Percentiles rank a stretch among this genome's conserved stretches.
phyloP scores from a whole-genome alignment of 2,888 invertebrate species.

The Trissonchulus latispiculum region DNA sequence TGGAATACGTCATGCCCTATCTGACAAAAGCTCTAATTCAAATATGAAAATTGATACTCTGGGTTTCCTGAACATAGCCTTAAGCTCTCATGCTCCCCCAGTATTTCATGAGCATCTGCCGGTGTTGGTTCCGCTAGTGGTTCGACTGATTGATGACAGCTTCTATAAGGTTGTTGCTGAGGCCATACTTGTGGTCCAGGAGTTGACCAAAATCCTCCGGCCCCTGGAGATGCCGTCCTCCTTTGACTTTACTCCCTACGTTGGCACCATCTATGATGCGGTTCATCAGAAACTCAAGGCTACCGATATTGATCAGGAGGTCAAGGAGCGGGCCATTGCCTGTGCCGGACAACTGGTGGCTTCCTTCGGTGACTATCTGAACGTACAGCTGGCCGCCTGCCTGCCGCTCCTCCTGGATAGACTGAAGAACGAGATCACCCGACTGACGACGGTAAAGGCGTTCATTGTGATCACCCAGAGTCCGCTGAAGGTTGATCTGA shows the following conservation, averaged over 20 bases:
- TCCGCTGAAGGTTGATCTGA: conserved; percentile 69
- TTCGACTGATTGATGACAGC: conserved; percentile 78
- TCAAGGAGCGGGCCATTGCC: conserved; percentile 92
- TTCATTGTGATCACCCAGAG: conserved; percentile 49
- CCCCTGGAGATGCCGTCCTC: conserved; percentile 55
- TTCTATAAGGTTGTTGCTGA: conserved; percentile 99
- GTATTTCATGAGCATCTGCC: conserved; percentile 58
- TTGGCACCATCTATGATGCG: conserved; percentile 63
- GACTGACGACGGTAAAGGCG: conserved; percentile 89
- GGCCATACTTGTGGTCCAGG: conserved; percentile 80
- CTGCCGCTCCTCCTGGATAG: conserved; percentile 89
- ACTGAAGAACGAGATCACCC: conserved; percentile 88
- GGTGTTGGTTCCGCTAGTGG: conserved; percentile 55
- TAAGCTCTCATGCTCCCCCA: conserved; percentile 65
- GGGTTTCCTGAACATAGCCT: conserved; percentile 72
- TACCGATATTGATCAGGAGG: conserved; percentile 96
- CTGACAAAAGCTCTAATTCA: conserved; percentile 28
- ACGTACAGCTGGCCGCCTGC: conserved; percentile 56
- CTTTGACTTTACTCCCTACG: conserved; percentile 67
- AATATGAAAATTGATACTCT: conserved; percentile 67
- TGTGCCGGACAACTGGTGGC: conserved; percentile 63
- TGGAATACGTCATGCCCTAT: conserved; percentile 63
- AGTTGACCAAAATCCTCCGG: conserved; percentile 81
- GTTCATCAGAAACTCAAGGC: conserved; percentile 75
- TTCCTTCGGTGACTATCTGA: conserved; percentile 78